Conservation (phyloP, 2,888 invertebrate species). For the Hipparchia semele region DNA sequence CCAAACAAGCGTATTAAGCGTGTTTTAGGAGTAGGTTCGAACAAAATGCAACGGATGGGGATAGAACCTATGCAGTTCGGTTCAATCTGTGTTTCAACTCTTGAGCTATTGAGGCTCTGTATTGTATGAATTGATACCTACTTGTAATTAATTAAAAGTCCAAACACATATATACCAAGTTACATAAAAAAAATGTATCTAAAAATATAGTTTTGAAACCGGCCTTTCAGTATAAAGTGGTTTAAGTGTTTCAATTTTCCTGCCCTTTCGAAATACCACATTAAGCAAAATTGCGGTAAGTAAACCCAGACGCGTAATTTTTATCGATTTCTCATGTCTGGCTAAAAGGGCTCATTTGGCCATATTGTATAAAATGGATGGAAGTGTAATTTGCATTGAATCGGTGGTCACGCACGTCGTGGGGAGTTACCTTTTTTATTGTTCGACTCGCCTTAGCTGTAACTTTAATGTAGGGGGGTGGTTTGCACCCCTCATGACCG, state of each 20-base stretch:
- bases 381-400: conserved; percentile 80
- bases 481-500: conserved; percentile 48
- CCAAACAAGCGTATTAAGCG: too few species aligned
- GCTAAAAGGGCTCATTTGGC: conserved; percentile 81
- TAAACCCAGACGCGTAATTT: conserved; percentile 54
- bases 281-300: conserved; percentile 32
- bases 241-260: conserved; percentile 10
- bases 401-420: conserved; percentile 75
- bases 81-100: too few species aligned
- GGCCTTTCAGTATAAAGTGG: background rate
- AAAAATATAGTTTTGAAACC: background rate
- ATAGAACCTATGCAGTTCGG: too few species aligned
- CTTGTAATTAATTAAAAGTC: background rate
- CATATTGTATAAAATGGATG: conserved; percentile 80
- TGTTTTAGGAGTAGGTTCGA: too few species aligned
- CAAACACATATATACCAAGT: background rate
- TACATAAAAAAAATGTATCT: too few species aligned
- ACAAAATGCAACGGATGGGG: too few species aligned
- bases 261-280: conserved; percentile 25
- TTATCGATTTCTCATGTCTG: conserved; percentile 78
- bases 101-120: too few species aligned
- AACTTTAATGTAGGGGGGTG: conserved; percentile 62
- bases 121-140: too few species aligned
- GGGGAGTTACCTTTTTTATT: conserved; percentile 71
- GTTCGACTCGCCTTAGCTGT: conserved; percentile 65